Conservation (phyloP, 2,113 vertebrate genomes). For the Carassius carassius region DNA sequence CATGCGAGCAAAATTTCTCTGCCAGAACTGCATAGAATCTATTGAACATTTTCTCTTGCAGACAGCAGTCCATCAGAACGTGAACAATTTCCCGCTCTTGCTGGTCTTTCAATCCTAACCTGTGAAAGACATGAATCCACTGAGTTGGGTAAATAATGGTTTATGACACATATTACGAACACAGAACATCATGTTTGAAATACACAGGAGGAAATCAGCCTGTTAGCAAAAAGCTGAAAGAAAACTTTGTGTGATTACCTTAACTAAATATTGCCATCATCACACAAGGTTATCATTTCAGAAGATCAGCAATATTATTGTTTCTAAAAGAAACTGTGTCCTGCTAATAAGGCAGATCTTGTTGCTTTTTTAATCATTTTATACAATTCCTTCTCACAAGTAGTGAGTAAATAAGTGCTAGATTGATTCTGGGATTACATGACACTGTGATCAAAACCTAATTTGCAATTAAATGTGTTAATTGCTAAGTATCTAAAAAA, state of each 20-base stretch:
- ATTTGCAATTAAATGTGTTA: no score
- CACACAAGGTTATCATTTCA: not conserved
- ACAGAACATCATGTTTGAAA: not conserved
- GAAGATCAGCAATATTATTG: not conserved
- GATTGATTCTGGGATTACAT: no score
- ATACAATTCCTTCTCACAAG: no score
- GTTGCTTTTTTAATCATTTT: no score
- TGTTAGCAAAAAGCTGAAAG: not conserved
- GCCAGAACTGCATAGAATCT: constrained; percentile 89
- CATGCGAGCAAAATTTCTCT: constrained; percentile 84
- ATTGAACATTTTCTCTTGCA: constrained; percentile 92
- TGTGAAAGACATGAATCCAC: constrained; percentile 55
- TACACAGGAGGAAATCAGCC: not conserved
- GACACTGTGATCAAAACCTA: no score
- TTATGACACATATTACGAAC: not conserved
- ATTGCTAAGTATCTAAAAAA: not conserved
- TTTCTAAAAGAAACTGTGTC: not conserved
- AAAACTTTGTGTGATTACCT: not conserved
- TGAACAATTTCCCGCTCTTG: constrained; percentile 93
- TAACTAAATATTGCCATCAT: not conserved
- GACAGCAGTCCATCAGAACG: constrained; percentile 89
- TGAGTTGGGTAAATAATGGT: not conserved
- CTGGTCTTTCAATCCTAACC: constrained; percentile 91
- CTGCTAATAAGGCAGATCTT: no score
- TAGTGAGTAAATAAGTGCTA: no score